Evolutionary conservation across 2,888 invertebrate species (phyloP).

Genomic region (Trissonchulus sp.): DNA sequence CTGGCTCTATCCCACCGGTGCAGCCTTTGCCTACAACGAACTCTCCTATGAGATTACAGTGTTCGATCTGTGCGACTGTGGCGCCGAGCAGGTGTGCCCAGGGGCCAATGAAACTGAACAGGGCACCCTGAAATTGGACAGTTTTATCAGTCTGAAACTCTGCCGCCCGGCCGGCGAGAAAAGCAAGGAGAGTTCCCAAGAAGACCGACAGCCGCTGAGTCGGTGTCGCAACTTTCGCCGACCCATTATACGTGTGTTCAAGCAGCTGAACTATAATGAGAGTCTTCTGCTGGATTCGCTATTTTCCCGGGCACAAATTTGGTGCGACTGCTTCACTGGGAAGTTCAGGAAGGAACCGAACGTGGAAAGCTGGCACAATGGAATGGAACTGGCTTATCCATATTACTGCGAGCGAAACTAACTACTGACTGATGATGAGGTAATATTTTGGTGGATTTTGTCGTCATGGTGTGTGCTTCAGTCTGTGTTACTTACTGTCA

Average conservation of each 20-base stretch:
- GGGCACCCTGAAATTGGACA: background rate
- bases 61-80: background rate
- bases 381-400: conserved; percentile 8
- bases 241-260: conserved; percentile 23
- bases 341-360: background rate
- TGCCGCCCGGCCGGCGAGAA: background rate
- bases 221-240: conserved; percentile 24
- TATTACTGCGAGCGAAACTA: conserved; percentile 15
- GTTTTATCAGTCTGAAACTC: conserved; percentile 6
- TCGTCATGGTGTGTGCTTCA: too few relatives aligned
- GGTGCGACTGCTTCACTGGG: conserved; percentile 3
- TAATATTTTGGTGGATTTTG: too few relatives aligned
- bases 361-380: conserved; percentile 24
- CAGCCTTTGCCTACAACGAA: conserved; percentile 15
- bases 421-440: background rate
- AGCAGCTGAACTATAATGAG: conserved; percentile 3
- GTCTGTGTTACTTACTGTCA: too few relatives aligned
- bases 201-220: background rate
- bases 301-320: conserved; percentile 7
- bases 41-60: background rate
- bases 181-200: background rate
- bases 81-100: background rate
- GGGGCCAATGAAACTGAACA: conserved; percentile 11
- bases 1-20: background rate
- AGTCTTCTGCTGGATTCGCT: background rate